Conservation (phyloP, 1,140 invertebrate genomes). For the Ceratosolen fusciceps region DNA sequence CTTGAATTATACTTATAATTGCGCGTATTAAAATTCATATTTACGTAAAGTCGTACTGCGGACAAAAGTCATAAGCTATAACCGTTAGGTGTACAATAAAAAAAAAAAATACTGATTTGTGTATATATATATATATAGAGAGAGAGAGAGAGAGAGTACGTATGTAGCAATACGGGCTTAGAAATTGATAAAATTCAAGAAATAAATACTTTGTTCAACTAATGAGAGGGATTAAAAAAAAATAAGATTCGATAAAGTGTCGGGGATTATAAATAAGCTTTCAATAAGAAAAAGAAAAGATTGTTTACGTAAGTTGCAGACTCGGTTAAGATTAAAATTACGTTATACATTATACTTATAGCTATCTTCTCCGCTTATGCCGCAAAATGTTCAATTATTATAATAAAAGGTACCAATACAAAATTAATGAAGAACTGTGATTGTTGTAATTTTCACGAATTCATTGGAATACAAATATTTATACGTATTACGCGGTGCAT, state of each 20-base stretch:
- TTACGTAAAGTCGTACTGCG: no score
- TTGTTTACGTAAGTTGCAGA: slow-evolving; percentile 1
- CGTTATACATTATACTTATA: no score
- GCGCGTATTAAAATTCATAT: no score
- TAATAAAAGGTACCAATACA: neutral
- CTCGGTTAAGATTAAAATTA: slow-evolving; percentile 1
- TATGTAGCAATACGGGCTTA: neutral
- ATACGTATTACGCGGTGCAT: no score
- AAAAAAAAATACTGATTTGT: no score
- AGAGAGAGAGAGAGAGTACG: neutral
- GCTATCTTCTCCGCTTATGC: no score
- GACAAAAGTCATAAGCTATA: no score
- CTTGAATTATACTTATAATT: no score
- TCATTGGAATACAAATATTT: no score
- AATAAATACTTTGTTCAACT: slow-evolving; percentile 7
- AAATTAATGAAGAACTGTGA: neutral
- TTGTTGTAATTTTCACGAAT: no score
- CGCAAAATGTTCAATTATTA: neutral
- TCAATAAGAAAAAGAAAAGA: neutral
- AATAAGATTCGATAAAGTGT: slow-evolving; percentile 8
- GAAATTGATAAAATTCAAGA: slow-evolving; percentile 7
- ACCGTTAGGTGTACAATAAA: no score
- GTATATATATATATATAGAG: no score
- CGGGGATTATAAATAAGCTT: slow-evolving; percentile 17
- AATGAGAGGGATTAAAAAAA: slow-evolving; percentile 7